Evolutionary conservation across 2,113 vertebrate species (phyloP).

Genomic region (Isichthys henryi): DNA sequence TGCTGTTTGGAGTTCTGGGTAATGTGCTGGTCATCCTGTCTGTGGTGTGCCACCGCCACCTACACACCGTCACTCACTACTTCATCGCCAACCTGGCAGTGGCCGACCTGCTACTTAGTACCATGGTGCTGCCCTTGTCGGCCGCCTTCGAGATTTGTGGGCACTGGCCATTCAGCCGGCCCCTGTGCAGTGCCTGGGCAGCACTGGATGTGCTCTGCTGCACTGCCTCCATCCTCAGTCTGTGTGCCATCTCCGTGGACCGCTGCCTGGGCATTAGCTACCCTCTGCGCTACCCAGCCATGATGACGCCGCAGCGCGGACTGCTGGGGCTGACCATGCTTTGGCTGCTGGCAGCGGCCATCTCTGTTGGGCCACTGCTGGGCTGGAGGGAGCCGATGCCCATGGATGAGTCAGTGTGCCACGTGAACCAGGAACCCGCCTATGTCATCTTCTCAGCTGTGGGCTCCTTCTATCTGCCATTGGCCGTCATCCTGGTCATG

Average conservation of each 20-base stretch:
- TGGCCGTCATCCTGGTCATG: constrained; percentile 86
- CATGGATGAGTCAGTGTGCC: constrained; percentile 78
- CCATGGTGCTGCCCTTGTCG: constrained; percentile 86
- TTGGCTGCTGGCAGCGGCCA: constrained; percentile 80
- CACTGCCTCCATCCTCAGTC: constrained; percentile 90
- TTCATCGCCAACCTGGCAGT: constrained; percentile 91
- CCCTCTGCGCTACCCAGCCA: constrained; percentile 77
- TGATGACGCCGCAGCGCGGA: constrained; percentile 73
- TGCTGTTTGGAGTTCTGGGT: constrained; percentile 83
- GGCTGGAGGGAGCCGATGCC: constrained; percentile 90
- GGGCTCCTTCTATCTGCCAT: constrained; percentile 88
- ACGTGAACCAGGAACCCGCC: constrained; percentile 82
- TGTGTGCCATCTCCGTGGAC: constrained; percentile 94
- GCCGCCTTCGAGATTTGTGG: constrained; percentile 84
- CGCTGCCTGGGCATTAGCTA: constrained; percentile 88
- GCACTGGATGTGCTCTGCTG: constrained; percentile 92
- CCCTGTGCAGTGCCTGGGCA: constrained; percentile 87
- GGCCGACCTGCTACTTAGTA: constrained; percentile 85
- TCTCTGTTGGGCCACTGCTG: constrained; percentile 85
- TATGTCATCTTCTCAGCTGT: constrained; percentile 87
- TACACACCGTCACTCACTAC: constrained; percentile 87
- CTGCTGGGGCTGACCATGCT: constrained; percentile 69
- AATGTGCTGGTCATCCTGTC: constrained; percentile 93
- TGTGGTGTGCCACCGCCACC: constrained; percentile 78
- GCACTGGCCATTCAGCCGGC: constrained; percentile 83